These are phyloP conservation scores for Galeopsomyia nigrocyanea DNA, from an alignment of 2,888 invertebrate genomes.

Conservation along the genomic window DNA sequence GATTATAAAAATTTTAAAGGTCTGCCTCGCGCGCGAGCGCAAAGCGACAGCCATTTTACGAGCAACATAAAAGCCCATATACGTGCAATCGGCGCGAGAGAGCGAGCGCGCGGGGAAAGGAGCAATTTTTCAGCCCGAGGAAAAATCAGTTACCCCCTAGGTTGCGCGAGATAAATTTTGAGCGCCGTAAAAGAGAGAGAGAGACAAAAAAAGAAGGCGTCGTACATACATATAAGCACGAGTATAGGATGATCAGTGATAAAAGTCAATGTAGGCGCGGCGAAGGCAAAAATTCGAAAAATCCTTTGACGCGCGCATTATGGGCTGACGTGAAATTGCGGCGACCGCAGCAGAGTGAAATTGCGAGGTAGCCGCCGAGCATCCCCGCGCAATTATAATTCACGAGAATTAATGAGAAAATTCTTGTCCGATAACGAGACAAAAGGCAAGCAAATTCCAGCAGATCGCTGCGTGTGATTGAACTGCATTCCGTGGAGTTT, in stretches of 20 bases:
- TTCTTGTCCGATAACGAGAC: no score
- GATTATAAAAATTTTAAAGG: conserved; percentile 36
- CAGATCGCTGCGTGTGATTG: no score
- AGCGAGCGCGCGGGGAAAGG: background rate
- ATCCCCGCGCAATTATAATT: conserved; percentile 1
- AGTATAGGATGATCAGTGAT: conserved; percentile 5
- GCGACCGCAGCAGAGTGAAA: background rate
- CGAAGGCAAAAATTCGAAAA: no score
- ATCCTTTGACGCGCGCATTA: no score
- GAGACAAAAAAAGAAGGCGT: no score
- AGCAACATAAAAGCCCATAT: conserved; percentile 18
- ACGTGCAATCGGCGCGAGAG: background rate
- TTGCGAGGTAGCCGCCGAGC: background rate
- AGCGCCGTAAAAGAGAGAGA: no score
- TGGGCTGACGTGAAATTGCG: background rate
- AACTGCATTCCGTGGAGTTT: background rate
- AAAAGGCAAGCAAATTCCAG: no score
- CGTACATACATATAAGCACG: background rate
- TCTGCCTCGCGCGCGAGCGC: background rate
- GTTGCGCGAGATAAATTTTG: no score
- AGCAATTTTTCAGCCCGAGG: conserved; percentile 9
- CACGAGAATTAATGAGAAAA: background rate
- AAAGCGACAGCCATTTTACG: conserved; percentile 19
- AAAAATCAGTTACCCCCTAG: background rate
- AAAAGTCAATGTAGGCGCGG: background rate